Base-by-base conservation (phyloP, 2,113 vertebrate species). In the Emydura subglobosa region DNA sequence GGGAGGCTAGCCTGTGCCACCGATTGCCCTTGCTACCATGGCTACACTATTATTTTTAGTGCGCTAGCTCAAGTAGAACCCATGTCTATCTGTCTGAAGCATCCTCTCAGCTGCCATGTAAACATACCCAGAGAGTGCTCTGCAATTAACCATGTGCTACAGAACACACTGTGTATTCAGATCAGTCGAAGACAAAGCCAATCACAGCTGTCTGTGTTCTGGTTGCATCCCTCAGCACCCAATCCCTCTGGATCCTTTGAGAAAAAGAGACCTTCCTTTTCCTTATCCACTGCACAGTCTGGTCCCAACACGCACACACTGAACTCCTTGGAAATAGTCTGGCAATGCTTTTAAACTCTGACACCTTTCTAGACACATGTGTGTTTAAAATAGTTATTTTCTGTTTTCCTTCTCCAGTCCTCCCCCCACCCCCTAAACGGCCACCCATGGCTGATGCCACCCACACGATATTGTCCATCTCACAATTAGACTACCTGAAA, bases 261-360 rank as follows among this genome's bases (percentile, higher is more conserved):
- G 91, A 91, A 96, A 96, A 78, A 95, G 83, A 93, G 83, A 55
- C 59, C 91, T 92, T 79, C 89, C 83, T 86, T 94, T 96, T 92
- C 92, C 92, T 89, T 93, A 93, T 80, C 92, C 86, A 86, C 87
- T 95, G 42, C 81, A 27, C 61, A 78, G 24, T 7, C 51, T 72
- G 39, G 50, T 31, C 44, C 44, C 34, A 39, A 82, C 93, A 85
- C 85, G 89, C 47, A 89, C 79, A 88, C 54, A 80, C 0, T 94
- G 92, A 39, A 96, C 89, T 82, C 54, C 93, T 87, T 83, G 95
- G 95, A 95, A 93, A 96, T 91, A 92, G 96, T 91, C 92, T 85
- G 81, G 82, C 39, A 91, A 94, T 94, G 90, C 95, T 97, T 97
- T 97, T 49, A 97, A 97, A 97, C 87, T 89, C 76, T 83, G 91